Base-by-base conservation (phyloP, 2,888 invertebrate genomes). In the Cartodere bifasciata region DNA sequence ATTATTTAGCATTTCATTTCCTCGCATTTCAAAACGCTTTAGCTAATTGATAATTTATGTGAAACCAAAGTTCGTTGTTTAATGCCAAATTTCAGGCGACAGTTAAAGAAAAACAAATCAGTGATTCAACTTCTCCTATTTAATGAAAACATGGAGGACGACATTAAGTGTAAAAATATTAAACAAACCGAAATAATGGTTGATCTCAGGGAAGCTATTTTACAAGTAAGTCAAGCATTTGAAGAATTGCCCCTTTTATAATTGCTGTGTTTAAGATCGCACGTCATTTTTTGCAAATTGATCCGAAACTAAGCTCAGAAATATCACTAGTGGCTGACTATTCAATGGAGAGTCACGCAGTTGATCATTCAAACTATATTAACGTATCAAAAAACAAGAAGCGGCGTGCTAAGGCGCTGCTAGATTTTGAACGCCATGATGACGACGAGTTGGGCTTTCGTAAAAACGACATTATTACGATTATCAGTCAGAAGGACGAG, bases 381-480 rank as follows among this genome's bases (percentile, higher is more conserved):
- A 87, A 87, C 62, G 90, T 88, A 1, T 85, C 88, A 2, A 70
- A 82, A 47, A 84, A 82, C 45, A 75, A 91, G 38, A 80, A 82
- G 46, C 69, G 92, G 40, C 68, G 97, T 42, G 97, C 97, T 3
- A 92, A 97, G 62, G 97, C 97, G 2, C 64, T 98, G 38, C 67
- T 95, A 47, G 95, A 97, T 65, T 98, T 98, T 66, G 95, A 97
- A 61, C 70, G 95, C 40, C 85, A 92, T 53, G 95, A 95, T 62
- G 95, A 95, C 44, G 97, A 99, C 65, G 98, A 98, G 60, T 63
- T 98, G 31, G 97, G 97, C 5, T 98, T 98, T 60, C 73, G 94
- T 30, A 95, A 92, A 61, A 97, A 98, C 65, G 97, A 99, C 60
- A 87, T 98, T 21, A 94, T 98, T 32, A 97, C 92, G 29, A 88